Conservation (phyloP, 1,140 invertebrate species). For the Anastatus disparis region DNA sequence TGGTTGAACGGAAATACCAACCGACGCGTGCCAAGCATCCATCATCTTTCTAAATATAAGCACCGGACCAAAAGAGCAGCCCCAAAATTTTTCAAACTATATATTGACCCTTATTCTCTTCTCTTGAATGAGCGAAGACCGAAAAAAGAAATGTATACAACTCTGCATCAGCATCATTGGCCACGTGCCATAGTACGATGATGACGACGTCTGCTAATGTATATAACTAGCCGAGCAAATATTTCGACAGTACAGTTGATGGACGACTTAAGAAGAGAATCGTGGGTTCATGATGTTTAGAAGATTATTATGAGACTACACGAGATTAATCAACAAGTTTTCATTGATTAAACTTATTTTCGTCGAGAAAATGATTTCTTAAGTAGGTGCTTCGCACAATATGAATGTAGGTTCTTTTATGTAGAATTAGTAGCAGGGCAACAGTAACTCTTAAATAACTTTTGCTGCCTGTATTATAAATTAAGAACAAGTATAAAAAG, state of each 20-base stretch:
- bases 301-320: background rate
- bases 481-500: no score
- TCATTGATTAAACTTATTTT: background rate
- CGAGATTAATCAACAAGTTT: background rate
- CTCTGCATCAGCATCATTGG: no score
- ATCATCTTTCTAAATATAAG: slow-evolving; percentile 65
- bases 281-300: background rate
- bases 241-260: slow-evolving; percentile 54
- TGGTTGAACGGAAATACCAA: background rate
- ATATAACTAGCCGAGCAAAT: slow-evolving; percentile 40
- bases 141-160: slow-evolving; percentile 46
- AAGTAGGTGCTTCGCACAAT: no score
- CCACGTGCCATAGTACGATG: slow-evolving; percentile 62
- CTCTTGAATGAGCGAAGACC: no score
- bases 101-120: slow-evolving; percentile 13
- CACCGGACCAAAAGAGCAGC: slow-evolving; percentile 34
- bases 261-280: slow-evolving; percentile 38
- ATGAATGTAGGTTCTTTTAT: no score
- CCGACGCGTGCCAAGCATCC: slow-evolving; percentile 64
- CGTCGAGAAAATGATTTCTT: no score
- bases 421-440: no score
- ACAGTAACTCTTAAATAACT: no score
- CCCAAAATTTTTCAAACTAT: no score
- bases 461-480: no score
- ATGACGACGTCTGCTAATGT: no score